phyloP scores from a whole-genome alignment of 2,888 invertebrate genomes.

The Pyrrhosoma nymphula region DNA sequence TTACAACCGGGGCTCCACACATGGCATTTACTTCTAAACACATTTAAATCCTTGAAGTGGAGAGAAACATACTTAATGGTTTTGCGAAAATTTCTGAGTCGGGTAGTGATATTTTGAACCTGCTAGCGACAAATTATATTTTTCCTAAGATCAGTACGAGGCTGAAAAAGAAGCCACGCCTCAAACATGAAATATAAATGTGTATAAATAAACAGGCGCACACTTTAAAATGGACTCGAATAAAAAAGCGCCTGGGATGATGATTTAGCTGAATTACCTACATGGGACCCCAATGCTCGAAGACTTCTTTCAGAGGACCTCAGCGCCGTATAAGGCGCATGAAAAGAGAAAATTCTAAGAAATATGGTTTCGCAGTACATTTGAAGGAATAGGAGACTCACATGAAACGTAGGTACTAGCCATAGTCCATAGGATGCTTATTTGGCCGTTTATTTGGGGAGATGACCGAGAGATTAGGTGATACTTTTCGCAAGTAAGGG shows the following conservation, averaged over 20 bases:
- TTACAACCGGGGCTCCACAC: no score
- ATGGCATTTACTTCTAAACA: no score
- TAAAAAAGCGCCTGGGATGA: neutral
- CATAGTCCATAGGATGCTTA: no score
- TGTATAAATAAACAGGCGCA: neutral
- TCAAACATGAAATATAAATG: neutral
- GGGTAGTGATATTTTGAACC: neutral
- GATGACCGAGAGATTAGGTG: no score
- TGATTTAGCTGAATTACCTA: neutral
- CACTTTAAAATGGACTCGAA: neutral
- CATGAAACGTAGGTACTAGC: no score
- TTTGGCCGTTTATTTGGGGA: no score
- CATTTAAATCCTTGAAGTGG: no score
- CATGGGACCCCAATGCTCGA: neutral
- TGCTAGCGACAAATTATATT: neutral
- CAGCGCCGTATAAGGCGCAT: neutral
- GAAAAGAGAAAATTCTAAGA: neutral
- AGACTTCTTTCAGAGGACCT: neutral
- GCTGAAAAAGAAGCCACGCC: neutral
- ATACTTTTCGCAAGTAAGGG: no score
- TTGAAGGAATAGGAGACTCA: no score
- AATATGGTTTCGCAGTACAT: neutral
- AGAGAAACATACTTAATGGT: no score
- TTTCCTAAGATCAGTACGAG: neutral
- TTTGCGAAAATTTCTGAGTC: no score